Conservation (phyloP, 2,888 invertebrate species). For the Poecilobothrus nobilitatus region DNA sequence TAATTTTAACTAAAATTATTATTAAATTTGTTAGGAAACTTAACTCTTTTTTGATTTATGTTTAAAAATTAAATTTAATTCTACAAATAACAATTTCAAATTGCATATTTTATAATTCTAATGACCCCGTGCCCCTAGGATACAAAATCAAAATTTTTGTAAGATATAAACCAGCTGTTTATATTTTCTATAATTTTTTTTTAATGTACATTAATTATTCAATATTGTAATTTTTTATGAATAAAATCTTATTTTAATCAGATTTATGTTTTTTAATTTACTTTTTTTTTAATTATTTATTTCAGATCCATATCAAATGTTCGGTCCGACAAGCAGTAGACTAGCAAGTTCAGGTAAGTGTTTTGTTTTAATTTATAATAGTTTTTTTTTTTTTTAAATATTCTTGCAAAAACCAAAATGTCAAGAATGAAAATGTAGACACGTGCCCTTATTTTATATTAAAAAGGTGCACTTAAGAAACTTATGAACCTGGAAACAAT, state of each 20-base stretch:
- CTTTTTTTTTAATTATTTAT: slow-evolving; percentile 27
- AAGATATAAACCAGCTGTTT: no score
- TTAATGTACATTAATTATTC: not conserved
- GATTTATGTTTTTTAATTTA: not conserved
- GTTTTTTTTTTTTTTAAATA: no score
- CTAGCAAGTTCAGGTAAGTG: slow-evolving; percentile 85
- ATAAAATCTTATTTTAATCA: not conserved
- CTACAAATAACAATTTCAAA: no score
- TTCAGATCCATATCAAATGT: slow-evolving; percentile 97
- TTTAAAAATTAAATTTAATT: no score
- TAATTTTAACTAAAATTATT: no score
- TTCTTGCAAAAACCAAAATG: not conserved
- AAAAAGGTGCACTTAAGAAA: not conserved
- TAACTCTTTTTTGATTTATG: no score
- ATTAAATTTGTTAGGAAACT: no score
- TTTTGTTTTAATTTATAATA: not conserved
- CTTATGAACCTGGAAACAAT: not conserved
- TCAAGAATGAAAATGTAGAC: not conserved
- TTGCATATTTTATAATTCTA: no score
- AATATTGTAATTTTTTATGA: no score
- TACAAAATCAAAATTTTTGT: no score
- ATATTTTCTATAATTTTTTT: no score
- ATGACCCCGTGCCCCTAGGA: no score
- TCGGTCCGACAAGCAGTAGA: slow-evolving; percentile 92
- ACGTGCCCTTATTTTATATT: not conserved